These are phyloP conservation scores for Caenorhabditis virilis DNA, from an alignment of 2,888 invertebrate genomes.

Conservation along the genomic window DNA sequence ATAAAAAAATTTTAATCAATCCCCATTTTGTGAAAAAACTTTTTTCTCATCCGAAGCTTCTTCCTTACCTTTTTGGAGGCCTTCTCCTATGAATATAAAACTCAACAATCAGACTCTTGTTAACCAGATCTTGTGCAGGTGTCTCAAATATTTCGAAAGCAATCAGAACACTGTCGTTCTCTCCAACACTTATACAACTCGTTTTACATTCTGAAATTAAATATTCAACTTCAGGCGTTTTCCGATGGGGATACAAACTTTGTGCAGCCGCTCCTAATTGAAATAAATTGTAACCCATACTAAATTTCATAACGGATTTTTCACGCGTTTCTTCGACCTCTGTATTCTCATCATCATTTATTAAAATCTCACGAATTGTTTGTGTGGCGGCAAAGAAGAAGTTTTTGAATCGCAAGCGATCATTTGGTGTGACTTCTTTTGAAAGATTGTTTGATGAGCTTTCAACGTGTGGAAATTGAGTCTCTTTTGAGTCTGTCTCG, in stretches of 20 bases:
- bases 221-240: no score
- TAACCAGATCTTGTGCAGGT: constrained; percentile 16
- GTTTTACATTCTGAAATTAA: constrained; percentile 15
- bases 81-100: constrained; percentile 28
- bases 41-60: not conserved
- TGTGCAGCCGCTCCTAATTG: constrained; percentile 8
- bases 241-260: no score
- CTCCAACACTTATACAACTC: constrained; percentile 20
- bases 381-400: constrained; percentile 35
- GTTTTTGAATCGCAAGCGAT: constrained; percentile 23
- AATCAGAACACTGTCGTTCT: constrained; percentile 21
- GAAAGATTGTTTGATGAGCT: constrained; percentile 3
- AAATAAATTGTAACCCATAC: constrained; percentile 25
- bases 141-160: constrained; percentile 33
- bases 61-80: constrained; percentile 26
- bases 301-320: constrained; percentile 21
- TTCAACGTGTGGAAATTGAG: constrained; percentile 30
- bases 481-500: constrained; percentile 22
- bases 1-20: no score
- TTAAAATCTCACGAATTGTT: constrained; percentile 31
- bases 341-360: constrained; percentile 11
- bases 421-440: constrained; percentile 16
- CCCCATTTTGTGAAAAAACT: not conserved
- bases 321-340: constrained; percentile 31
- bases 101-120: constrained; percentile 31